phyloP scores from a whole-genome alignment of 1,140 invertebrate species.

The Nebria ingens region DNA sequence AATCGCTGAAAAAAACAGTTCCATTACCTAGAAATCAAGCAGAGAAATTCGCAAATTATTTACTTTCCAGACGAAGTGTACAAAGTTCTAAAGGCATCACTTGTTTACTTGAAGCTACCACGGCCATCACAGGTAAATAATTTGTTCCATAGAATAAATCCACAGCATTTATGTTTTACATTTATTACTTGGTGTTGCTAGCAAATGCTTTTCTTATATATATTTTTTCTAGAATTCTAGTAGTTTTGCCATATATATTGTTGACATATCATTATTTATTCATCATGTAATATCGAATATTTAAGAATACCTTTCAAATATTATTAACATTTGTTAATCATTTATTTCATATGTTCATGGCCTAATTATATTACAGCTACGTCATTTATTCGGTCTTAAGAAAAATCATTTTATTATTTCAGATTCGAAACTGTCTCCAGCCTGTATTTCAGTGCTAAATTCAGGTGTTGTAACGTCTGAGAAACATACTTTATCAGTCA shows the following conservation, averaged over 20 bases:
- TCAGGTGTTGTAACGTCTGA: conserved; percentile 59
- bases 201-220: too few species aligned
- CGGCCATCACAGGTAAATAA: conserved; percentile 44
- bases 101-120: conserved; percentile 68
- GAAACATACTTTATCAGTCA: conserved; percentile 60
- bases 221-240: too few species aligned
- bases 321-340: too few species aligned
- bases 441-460: conserved; percentile 63
- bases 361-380: too few species aligned
- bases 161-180: neutral
- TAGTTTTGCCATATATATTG: too few species aligned
- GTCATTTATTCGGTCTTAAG: too few species aligned
- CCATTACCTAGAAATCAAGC: conserved; percentile 67
- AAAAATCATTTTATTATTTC: too few species aligned
- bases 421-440: conserved; percentile 27
- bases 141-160: neutral
- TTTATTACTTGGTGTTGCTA: too few species aligned
- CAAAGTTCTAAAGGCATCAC: conserved; percentile 73
- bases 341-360: too few species aligned
- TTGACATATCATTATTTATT: too few species aligned
- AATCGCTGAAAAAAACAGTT: conserved; percentile 54
- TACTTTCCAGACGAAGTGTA: conserved; percentile 81
- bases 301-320: neutral
- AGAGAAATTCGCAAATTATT: conserved; percentile 85
- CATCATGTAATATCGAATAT: neutral